Conservation (phyloP, 2,113 vertebrate species). For the Labeo rohita region DNA sequence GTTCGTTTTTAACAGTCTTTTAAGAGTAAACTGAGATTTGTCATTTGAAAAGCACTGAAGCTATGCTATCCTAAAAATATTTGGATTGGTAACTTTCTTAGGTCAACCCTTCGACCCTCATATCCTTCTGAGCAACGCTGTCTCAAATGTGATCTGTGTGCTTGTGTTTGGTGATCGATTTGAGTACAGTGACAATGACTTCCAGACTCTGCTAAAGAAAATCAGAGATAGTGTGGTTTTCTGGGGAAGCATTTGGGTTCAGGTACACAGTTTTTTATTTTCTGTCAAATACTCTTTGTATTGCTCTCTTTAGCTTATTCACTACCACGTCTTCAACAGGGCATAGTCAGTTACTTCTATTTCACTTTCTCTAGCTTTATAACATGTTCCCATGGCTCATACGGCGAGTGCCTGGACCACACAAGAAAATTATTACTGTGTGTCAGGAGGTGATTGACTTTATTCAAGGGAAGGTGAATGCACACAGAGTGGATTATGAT, state of each 20-base stretch:
- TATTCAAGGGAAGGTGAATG: slow-evolving; percentile 58
- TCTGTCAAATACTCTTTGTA: no score
- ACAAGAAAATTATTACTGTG: slow-evolving; percentile 65
- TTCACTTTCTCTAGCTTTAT: slow-evolving; percentile 68
- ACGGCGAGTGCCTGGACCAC: slow-evolving; percentile 76
- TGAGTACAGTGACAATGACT: slow-evolving; percentile 74
- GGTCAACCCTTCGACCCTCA: no score
- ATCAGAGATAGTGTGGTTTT: slow-evolving; percentile 58
- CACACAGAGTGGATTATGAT: slow-evolving; percentile 77
- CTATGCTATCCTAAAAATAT: no score
- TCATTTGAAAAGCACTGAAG: no score
- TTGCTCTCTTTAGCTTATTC: not conserved
- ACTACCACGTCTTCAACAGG: no score
- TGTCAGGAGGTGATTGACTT: slow-evolving; percentile 56
- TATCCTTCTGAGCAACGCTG: no score
- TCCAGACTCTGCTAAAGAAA: slow-evolving; percentile 73
- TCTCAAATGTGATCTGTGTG: slow-evolving; percentile 17
- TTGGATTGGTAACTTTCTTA: no score
- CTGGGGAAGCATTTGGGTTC: slow-evolving; percentile 58
- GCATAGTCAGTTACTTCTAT: not conserved
- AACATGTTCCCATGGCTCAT: slow-evolving; percentile 73
- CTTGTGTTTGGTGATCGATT: slow-evolving; percentile 76
- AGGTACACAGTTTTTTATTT: slow-evolving; percentile 59
- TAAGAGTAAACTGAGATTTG: no score
- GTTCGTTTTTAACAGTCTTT: no score